Evolutionary conservation across 1,140 invertebrate species (phyloP), one percentile per base, ranked within the genome.

Genomic region (Chironomus striatipennis): DNA sequence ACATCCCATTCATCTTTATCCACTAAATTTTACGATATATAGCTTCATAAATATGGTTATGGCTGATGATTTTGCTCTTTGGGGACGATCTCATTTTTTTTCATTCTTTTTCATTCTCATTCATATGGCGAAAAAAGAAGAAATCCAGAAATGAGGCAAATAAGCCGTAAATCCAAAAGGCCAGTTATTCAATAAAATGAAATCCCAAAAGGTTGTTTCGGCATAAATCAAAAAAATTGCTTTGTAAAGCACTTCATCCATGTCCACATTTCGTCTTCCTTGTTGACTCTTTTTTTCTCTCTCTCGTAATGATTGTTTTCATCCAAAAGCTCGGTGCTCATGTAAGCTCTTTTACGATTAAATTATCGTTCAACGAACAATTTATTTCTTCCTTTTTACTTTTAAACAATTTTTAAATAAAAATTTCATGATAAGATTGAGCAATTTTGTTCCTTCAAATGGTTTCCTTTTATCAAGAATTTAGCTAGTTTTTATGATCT

Each of bases 121-220:
- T 57, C 12, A 12, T 57, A 57, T 5, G 24, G 12, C 12, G 15
- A 8, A 47, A 2, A 57, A 57, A 57, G 12, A 57, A 57, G 12
- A 47, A 47, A 57, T 5, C 24, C 24, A 34, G 24, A 34, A 5
- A 34, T 34, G 24, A 5, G 24, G 24, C 47, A 57, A 57, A 57
- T 57, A 57, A 57, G 47, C 47, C 47, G 12, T 57, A 57, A 57
- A 57, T 57, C 12, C 12, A 57, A n/a, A n/a, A 57, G 47, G n/a
- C 47, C 47, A 57, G 47, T 57, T 57, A 57, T 57, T 57, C 47
- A 57, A 57, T 57, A 57, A 34, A n/a, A 57, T 57, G 47, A 57
- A 57, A n/a, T 57, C 47, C 47, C 47, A 57, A 57, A 57, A 57
- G 47, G 47, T 57, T n/a, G 47, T 57, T 57, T 57, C 47, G 15